Conservation (phyloP, 2,113 vertebrate species). For the Coracopsis vasa region DNA sequence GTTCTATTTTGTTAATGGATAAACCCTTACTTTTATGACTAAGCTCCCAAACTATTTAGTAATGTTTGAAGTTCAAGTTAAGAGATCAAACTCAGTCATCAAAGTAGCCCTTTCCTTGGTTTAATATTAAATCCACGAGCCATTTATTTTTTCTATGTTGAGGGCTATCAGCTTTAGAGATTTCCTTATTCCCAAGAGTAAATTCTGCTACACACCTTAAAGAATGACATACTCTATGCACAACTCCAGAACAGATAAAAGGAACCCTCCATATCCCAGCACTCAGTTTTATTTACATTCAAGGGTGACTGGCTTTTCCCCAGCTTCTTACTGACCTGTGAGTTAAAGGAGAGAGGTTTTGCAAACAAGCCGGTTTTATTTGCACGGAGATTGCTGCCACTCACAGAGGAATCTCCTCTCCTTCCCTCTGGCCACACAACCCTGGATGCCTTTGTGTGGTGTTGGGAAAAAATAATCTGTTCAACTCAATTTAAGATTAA, state of each 20-base stretch:
- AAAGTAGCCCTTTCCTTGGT: slow-evolving; percentile 39
- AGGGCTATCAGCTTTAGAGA: neutral
- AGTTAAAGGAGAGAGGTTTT: slow-evolving; percentile 10
- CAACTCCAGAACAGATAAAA: slow-evolving; percentile 34
- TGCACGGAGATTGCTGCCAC: neutral
- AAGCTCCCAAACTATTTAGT: neutral
- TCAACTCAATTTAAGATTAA: neutral
- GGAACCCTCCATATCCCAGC: neutral
- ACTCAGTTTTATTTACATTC: slow-evolving; percentile 41
- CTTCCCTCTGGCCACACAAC: neutral
- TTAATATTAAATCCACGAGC: slow-evolving; percentile 42
- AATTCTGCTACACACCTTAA: slow-evolving; percentile 17
- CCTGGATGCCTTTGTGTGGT: neutral
- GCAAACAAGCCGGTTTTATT: neutral
- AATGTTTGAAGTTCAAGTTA: slow-evolving; percentile 52
- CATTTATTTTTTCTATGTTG: neutral
- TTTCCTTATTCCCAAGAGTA: neutral
- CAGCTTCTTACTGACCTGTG: neutral
- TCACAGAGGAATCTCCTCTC: neutral
- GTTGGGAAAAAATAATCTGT: neutral
- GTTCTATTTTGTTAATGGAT: slow-evolving; percentile 34
- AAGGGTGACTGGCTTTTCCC: neutral
- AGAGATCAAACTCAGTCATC: slow-evolving; percentile 35
- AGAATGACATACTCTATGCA: neutral
- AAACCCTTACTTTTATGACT: neutral